Percentiles rank a stretch among this genome's conserved stretches.
Evolutionary conservation across 2,888 invertebrate species (phyloP).

Genomic region (Kryphioiulus occultus): DNA sequence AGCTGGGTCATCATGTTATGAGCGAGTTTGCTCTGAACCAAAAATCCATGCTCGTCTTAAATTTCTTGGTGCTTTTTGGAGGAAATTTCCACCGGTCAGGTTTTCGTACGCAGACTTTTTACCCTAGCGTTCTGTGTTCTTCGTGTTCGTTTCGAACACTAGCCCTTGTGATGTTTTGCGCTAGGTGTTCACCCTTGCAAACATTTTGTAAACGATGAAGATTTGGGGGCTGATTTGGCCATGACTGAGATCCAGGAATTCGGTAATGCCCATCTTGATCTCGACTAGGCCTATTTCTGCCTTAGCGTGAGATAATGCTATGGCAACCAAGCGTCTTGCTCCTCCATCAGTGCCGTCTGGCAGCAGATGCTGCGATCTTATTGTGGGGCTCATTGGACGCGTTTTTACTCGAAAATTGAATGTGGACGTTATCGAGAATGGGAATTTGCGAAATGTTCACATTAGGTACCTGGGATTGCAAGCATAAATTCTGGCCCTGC

Average conservation of each 20-base stretch:
- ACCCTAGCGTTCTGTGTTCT: neutral
- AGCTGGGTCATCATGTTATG: neutral
- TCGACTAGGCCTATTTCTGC: neutral
- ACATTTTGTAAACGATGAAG: too few species aligned
- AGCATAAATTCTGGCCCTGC: neutral
- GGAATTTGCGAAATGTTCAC: neutral
- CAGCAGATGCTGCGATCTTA: constrained; percentile 28
- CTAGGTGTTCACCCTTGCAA: too few species aligned
- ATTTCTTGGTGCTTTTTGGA: neutral
- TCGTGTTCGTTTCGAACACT: too few species aligned
- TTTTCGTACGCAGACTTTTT: neutral
- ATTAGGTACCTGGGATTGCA: neutral
- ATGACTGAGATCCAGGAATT: neutral
- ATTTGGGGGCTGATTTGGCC: too few species aligned
- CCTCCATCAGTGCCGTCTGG: constrained; percentile 35
- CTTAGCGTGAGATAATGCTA: constrained; percentile 25
- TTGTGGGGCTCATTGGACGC: neutral
- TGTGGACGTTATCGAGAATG: neutral
- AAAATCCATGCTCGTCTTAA: neutral
- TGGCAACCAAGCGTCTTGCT: constrained; percentile 14
- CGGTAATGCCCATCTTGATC: neutral
- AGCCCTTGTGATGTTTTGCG: too few species aligned
- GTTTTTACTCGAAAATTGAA: neutral
- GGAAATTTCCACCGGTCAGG: neutral
- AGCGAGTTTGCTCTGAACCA: neutral